Conservation (phyloP, 2,888 invertebrate species). For the Leptinotarsa haldemani region DNA sequence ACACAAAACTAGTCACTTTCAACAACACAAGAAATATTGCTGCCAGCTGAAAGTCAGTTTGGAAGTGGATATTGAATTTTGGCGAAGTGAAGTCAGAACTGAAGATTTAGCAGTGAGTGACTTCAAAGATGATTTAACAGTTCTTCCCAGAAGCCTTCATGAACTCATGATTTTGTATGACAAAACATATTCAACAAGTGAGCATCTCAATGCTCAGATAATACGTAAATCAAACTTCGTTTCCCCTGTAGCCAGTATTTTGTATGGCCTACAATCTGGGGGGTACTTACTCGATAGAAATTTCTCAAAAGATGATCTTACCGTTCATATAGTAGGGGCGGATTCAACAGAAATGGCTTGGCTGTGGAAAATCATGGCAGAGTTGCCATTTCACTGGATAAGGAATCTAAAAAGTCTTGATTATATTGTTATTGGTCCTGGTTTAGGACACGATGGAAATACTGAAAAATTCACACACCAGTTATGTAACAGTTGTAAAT, state of each 20-base stretch:
- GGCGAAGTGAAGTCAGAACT: too few species aligned
- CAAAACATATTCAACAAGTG: conserved; percentile 22
- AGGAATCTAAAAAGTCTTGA: conserved; percentile 49
- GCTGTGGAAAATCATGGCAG: conserved; percentile 50
- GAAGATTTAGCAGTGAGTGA: neutral
- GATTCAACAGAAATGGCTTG: conserved; percentile 50
- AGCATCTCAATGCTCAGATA: conserved; percentile 27
- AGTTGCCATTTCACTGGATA: conserved; percentile 55
- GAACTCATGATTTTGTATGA: conserved; percentile 36
- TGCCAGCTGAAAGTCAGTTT: conserved; percentile 46
- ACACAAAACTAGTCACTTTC: conserved; percentile 42
- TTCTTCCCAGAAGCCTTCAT: conserved; percentile 33
- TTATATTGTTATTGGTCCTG: conserved; percentile 57
- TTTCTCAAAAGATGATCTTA: conserved; percentile 41
- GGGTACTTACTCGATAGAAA: conserved; percentile 39
- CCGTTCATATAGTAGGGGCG: conserved; percentile 58
- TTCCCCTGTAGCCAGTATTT: conserved; percentile 46
- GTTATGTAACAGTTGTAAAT: conserved; percentile 47
- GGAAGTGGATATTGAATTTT: conserved; percentile 33
- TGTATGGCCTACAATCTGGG: conserved; percentile 50
- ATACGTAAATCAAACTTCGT: conserved; percentile 41
- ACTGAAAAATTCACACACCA: conserved; percentile 28
- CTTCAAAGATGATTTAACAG: conserved; percentile 22
- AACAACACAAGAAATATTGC: conserved; percentile 47
- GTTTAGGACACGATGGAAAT: conserved; percentile 34